Conservation (phyloP, 1,140 invertebrate genomes). For the Listronotus oregonensis region DNA sequence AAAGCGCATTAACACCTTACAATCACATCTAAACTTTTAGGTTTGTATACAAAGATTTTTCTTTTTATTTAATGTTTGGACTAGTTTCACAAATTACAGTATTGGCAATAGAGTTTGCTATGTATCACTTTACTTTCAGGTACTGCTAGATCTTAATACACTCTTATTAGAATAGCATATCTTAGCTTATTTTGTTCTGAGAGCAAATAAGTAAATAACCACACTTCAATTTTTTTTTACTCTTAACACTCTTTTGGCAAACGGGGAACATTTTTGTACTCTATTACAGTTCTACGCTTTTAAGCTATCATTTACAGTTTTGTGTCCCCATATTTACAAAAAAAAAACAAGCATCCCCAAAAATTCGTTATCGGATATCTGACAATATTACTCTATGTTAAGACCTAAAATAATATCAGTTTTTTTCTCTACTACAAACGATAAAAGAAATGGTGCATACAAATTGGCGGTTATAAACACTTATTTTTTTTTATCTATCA, state of each 20-base stretch:
- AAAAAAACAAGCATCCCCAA: background rate
- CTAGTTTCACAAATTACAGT: conserved; percentile 44
- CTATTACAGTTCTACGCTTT: conserved; percentile 20
- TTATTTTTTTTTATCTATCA: no score
- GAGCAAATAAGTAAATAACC: conserved; percentile 26
- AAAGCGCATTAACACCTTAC: conserved; percentile 11
- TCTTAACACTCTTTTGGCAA: conserved; percentile 4
- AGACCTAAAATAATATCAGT: no score
- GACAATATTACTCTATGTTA: background rate
- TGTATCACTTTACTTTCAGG: conserved; percentile 48
- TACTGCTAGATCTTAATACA: conserved; percentile 44
- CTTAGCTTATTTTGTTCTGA: conserved; percentile 11
- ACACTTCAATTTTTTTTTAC: conserved; percentile 4
- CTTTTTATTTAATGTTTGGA: conserved; percentile 42
- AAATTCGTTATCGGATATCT: background rate
- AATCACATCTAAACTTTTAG: conserved; percentile 23
- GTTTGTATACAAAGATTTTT: conserved; percentile 27
- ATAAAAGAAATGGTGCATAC: no score
- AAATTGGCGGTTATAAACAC: no score
- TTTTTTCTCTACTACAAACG: no score
- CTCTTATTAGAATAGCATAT: conserved; percentile 30
- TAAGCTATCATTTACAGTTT: conserved; percentile 8
- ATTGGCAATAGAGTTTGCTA: conserved; percentile 32
- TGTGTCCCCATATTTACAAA: background rate
- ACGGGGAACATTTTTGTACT: background rate